A percentile compares a stretch with the other conserved stretches of the same genome.
Evolutionary conservation across 37 sponge, comb jelly and placozoan species (phyloP).

Genomic region (Halichondria panicea): DNA sequence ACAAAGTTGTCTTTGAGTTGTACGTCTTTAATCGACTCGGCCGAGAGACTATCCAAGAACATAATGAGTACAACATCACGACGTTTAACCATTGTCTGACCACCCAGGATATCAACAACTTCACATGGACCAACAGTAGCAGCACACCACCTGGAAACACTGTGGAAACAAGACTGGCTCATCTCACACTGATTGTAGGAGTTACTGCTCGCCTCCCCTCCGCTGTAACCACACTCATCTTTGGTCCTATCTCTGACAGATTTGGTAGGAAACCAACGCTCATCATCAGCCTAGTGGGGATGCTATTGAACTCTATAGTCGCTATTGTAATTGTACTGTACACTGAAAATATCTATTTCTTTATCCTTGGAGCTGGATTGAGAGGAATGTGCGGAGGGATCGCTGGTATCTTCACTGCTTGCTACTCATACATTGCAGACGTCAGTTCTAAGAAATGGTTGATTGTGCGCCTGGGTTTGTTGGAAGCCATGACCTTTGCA

Average conservation of each 20-base stretch:
- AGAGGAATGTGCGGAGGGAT: conserved; percentile 48
- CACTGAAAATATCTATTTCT: conserved; percentile 18
- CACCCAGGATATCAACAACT: neutral
- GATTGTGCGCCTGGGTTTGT: conserved; percentile 47
- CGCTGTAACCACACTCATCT: conserved; percentile 31
- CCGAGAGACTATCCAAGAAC: neutral
- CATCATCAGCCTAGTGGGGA: conserved; percentile 11
- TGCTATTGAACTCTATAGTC: neutral
- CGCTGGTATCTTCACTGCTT: conserved; percentile 41
- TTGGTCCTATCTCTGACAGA: conserved; percentile 50
- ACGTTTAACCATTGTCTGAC: no score
- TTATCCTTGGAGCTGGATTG: conserved; percentile 22
- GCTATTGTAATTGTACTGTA: conserved; percentile 17
- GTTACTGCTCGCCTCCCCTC: conserved; percentile 5
- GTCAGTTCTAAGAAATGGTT: conserved; percentile 52
- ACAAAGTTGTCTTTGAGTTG: conserved; percentile 42
- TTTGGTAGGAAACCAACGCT: conserved; percentile 52
- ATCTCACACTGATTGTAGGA: conserved; percentile 26
- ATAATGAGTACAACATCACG: neutral
- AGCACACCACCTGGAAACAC: neutral
- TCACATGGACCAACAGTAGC: neutral
- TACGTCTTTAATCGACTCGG: conserved; percentile 51
- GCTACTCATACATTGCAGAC: conserved; percentile 49
- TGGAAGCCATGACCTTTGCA: conserved; percentile 24
- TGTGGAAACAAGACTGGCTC: conserved; percentile 23